Conservation (phyloP, 2,888 invertebrate genomes). For the Opisthograptis luteolata region DNA sequence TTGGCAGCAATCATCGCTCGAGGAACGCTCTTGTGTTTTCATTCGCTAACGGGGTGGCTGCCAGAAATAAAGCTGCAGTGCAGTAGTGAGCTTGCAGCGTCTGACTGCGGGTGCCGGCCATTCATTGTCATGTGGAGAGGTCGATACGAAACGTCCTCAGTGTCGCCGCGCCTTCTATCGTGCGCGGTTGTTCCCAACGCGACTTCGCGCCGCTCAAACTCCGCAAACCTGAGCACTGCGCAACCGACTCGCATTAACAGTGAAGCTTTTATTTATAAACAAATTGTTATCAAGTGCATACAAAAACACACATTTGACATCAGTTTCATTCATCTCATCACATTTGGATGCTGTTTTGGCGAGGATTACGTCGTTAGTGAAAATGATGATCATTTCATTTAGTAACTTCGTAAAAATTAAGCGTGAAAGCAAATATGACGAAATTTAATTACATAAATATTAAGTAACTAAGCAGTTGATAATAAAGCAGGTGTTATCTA, state of each 20-base stretch:
- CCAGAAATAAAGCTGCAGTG: constrained; percentile 84
- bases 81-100: constrained; percentile 77
- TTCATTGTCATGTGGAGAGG: constrained; percentile 70
- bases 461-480: constrained; percentile 19
- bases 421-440: constrained; percentile 56
- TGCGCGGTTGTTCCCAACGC: constrained; percentile 53
- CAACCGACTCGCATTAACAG: constrained; percentile 48
- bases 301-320: constrained; percentile 30
- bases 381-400: constrained; percentile 42
- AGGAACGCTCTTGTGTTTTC: constrained; percentile 46
- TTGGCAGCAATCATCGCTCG: constrained; percentile 46
- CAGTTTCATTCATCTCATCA: constrained; percentile 47
- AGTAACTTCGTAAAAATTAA: constrained; percentile 41
- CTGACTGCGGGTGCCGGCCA: constrained; percentile 68
- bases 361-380: constrained; percentile 39
- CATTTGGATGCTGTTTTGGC: constrained; percentile 13
- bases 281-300: constrained; percentile 53
- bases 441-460: constrained; percentile 49
- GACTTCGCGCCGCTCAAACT: constrained; percentile 22
- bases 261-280: constrained; percentile 70
- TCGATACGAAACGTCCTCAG: constrained; percentile 70
- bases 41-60: constrained; percentile 63
- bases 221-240: constrained; percentile 46
- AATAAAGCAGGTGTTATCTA: not conserved
- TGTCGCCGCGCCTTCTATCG: constrained; percentile 66